Evolutionary conservation across 2,888 invertebrate species (phyloP).

Genomic region (Hydroisotoma schaefferi): DNA sequence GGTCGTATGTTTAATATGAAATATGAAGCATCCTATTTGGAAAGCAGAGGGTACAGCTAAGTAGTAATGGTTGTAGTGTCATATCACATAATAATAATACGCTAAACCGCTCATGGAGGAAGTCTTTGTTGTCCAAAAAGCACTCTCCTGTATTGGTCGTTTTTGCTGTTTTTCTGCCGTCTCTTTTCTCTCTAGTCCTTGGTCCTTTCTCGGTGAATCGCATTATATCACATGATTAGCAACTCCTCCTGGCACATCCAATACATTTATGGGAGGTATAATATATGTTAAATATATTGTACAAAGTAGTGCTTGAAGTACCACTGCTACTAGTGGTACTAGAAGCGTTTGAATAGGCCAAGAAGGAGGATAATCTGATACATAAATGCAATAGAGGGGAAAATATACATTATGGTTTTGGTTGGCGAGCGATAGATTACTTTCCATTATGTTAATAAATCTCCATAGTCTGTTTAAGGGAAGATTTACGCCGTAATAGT

Average conservation of each 20-base stretch:
- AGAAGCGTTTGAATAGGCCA: neutral
- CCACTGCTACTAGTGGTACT: no score
- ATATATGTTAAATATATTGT: no score
- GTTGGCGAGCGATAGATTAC: conserved; percentile 36
- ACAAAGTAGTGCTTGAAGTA: no score
- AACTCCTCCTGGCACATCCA: neutral
- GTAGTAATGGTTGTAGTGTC: conserved; percentile 1
- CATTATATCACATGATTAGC: neutral
- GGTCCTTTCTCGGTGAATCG: neutral
- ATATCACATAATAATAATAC: conserved; percentile 31
- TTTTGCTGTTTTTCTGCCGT: conserved; percentile 27
- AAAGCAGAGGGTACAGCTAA: neutral
- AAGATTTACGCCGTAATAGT: conserved; percentile 4
- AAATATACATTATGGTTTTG: conserved; percentile 38
- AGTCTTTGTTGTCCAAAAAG: conserved; percentile 42
- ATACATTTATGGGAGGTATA: no score
- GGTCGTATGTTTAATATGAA: neutral
- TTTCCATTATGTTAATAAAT: conserved; percentile 46
- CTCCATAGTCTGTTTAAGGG: conserved; percentile 30
- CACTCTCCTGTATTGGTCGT: conserved; percentile 39
- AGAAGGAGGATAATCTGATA: conserved; percentile 36
- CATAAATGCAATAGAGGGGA: conserved; percentile 45
- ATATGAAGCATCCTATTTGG: no score
- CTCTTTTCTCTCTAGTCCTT: neutral
- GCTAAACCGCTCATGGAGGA: conserved; percentile 23